Evolutionary conservation across 2,888 invertebrate species (phyloP).

Genomic region (Cephus runcator): DNA sequence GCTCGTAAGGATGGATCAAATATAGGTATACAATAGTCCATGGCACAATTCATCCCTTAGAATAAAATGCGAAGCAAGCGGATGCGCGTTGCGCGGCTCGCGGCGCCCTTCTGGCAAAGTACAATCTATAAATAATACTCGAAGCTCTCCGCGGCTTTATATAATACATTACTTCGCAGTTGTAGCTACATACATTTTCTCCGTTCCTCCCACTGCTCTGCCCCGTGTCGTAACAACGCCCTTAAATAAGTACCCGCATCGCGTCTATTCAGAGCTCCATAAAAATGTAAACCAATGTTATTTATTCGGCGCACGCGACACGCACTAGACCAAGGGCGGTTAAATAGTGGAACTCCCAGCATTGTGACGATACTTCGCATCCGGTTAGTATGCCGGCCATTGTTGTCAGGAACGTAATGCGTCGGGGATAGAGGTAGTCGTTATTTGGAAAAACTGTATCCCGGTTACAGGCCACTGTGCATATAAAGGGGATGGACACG

Average conservation of each 20-base stretch:
- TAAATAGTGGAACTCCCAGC: constrained; percentile 40
- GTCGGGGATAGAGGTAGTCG: background rate
- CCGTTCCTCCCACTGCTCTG: background rate
- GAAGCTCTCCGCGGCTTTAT: background rate
- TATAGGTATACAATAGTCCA: background rate
- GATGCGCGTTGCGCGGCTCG: background rate
- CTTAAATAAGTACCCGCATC: constrained; percentile 16
- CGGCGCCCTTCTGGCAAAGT: background rate
- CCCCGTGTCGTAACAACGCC: background rate
- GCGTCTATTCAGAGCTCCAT: constrained; percentile 36
- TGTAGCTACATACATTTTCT: background rate
- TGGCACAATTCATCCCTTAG: background rate
- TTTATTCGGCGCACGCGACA: constrained; percentile 49
- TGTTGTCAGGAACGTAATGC: constrained; percentile 15
- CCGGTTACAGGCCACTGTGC: background rate
- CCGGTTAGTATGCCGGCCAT: constrained; percentile 35
- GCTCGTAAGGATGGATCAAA: background rate
- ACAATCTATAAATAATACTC: constrained; percentile 4
- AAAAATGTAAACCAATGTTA: constrained; percentile 57
- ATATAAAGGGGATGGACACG: constrained; percentile 8
- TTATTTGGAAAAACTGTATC: constrained; percentile 23
- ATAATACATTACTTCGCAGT: background rate
- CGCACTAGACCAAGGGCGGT: constrained; percentile 33
- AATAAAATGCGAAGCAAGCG: background rate
- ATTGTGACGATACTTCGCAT: constrained; percentile 48